Conservation (phyloP, 2,113 vertebrate species). For the Andinoacara biseriatus region DNA sequence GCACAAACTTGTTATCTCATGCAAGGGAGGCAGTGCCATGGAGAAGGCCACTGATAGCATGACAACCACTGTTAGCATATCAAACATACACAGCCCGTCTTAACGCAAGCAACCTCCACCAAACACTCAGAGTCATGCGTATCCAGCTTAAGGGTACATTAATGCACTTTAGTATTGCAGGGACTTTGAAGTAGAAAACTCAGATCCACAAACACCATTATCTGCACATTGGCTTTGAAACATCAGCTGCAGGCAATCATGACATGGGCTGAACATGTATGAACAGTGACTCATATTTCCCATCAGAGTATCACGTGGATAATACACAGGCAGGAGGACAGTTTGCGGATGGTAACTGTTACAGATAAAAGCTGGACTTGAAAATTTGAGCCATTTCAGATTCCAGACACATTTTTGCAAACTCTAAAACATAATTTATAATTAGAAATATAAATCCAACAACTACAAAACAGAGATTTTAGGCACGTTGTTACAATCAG, state of each 20-base stretch:
- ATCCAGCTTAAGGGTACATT: not conserved
- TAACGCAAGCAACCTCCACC: not conserved
- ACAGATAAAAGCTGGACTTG: not conserved
- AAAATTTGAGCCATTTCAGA: rapidly evolving
- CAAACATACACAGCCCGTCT: slow-evolving; percentile 30
- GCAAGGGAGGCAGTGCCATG: slow-evolving; percentile 5
- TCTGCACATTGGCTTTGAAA: slow-evolving; percentile 14
- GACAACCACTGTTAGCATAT: slow-evolving; percentile 51
- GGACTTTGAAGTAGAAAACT: slow-evolving; percentile 37
- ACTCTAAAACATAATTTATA: not conserved
- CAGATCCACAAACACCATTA: not conserved
- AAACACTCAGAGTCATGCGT: not conserved
- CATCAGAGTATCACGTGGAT: not conserved
- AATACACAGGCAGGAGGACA: not conserved
- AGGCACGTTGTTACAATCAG: too few relatives aligned
- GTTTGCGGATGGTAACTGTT: not conserved
- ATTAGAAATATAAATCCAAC: not conserved
- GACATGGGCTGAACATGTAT: not conserved
- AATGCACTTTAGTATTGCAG: not conserved
- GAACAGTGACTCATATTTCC: not conserved
- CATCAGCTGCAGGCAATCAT: slow-evolving; percentile 6
- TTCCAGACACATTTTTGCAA: not conserved
- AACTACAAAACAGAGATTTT: not conserved
- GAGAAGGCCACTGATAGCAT: slow-evolving; percentile 24
- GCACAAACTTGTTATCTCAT: slow-evolving; percentile 19